These are phyloP conservation scores for Scaptomyza tumidula DNA, from an alignment of 2,888 invertebrate species.

Conservation along the genomic window DNA sequence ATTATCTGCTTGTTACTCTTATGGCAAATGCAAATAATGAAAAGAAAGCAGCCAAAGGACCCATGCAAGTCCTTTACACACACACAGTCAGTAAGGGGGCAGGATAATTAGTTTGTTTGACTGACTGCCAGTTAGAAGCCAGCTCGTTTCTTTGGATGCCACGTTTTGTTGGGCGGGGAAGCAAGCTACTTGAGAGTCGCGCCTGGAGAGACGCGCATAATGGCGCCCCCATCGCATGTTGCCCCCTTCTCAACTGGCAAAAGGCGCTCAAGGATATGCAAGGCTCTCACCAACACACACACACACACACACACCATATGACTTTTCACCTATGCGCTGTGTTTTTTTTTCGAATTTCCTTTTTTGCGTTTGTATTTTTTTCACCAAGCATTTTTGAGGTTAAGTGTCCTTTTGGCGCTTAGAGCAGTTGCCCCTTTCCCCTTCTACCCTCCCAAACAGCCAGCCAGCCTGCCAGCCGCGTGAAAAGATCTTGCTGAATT, in stretches of 20 bases:
- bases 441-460: background rate
- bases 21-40: constrained; percentile 72
- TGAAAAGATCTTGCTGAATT: constrained; percentile 75
- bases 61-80: constrained; percentile 36
- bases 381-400: constrained; percentile 78
- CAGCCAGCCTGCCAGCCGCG: constrained; percentile 39
- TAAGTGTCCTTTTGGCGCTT: constrained; percentile 80
- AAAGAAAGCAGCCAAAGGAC: constrained; percentile 67
- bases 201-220: constrained; percentile 70
- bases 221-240: constrained; percentile 36
- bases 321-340: constrained; percentile 25
- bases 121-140: constrained; percentile 39
- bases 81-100: constrained; percentile 23
- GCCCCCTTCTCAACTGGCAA: constrained; percentile 46
- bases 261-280: constrained; percentile 78
- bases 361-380: constrained; percentile 47
- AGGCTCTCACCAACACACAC: constrained; percentile 40
- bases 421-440: constrained; percentile 29
- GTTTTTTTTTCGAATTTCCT: constrained; percentile 30
- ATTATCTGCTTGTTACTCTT: constrained; percentile 69
- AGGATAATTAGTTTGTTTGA: constrained; percentile 78
- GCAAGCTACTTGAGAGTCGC: constrained; percentile 67
- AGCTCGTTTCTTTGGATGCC: constrained; percentile 61
- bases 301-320: constrained; percentile 29
- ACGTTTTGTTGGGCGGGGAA: constrained; percentile 26